Base-by-base conservation (phyloP, 2,113 vertebrate genomes). In the Malurus alboscapulatus region DNA sequence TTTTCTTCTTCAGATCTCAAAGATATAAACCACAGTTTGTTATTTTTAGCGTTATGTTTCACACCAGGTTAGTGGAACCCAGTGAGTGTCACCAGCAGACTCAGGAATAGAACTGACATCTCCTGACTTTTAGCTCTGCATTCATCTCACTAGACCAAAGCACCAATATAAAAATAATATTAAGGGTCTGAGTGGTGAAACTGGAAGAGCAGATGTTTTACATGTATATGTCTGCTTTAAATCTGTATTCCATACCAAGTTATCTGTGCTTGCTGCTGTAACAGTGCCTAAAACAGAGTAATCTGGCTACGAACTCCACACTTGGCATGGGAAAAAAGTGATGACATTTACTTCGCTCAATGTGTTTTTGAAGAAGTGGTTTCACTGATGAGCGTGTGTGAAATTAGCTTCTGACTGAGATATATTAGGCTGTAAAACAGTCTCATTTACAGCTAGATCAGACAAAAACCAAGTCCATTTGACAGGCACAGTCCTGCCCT, bases 401-500 rank as follows among this genome's bases (percentile, higher is more conserved):
- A 94, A 95, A 94, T 96, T 95, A 93, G 69, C 57, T 87, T 90
- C 87, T 93, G 87, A 89, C 61, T 80, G 91, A 92, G 67, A 93
- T 77, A 38, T 54, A 97, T 90, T 88, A 90, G 88, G 26, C 50
- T 89, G 47, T 90, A 83, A 94, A 95, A 58, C 68, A 90, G 54
- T 68, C 61, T 93, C 68, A 83, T 88, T 95, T 95, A 36, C 61
- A 80, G 94, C 63, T 67, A 83, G 34, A 91, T 79, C 77, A 82
- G 82, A 91, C 45, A 90, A 90, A 95, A 90, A 42, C 10, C 54
- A 74, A 83, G 51, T 2, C 0, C n/a, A 10, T 88, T 87, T 83
- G 63, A 65, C 14, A 24, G 61, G 54, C 58, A 67, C 24, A 36
- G 68, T 94, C 83, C 83, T 96, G 79, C 36, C 65, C 57, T 42